Base-by-base conservation (phyloP, 2,113 vertebrate species). In the Epinephelus cyanopodus region DNA sequence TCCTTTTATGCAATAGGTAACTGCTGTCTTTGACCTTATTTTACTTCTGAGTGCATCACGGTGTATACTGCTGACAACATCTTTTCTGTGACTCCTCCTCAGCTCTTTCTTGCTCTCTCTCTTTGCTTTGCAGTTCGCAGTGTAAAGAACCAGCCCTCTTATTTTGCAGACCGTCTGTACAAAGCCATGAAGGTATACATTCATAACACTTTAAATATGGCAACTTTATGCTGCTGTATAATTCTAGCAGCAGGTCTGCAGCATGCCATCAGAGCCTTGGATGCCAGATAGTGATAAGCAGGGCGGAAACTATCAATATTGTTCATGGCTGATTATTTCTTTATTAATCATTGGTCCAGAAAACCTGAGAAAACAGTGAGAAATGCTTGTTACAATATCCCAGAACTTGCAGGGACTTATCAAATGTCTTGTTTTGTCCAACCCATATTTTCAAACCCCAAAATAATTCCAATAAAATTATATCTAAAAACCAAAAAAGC, bases 121-220 rank as follows among this genome's bases (percentile, higher is more conserved):
- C 57, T 87, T 83, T 83, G 5, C 42, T 64, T 68, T 92, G 63
- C 91, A 99, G 98, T 99, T 33, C 92, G 96, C 50, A 99, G 97
- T 54, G 97, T 99, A 77, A 99, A 99, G 95, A 98, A 99, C 93
- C 97, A 97, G 92, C 96, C 97, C 0, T 96, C 95, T 25, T 99
- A 98, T 93, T 97, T 99, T 15, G 97, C 98, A 9, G 97, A 99
- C 90, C 97, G 98, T 37, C 95, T 99, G 76, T 98, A 99, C 94
- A 98, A 97, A 92, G 98, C 98, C 88, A 99, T 99, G 98, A 99
- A 99, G 98, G 98, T 99, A 95, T 37, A 37, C 19, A 18, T 63
- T 54, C 21, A 37, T 2, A 19, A 19, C 53, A 50, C 21, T 52
- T 11, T 74, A 3, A 61, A 65, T 21, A 45, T 67, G 6, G 27